A percentile compares a stretch with the other conserved stretches of the same genome.
Conservation (phyloP, 2,888 invertebrate species). For the Ochropleura plecta region DNA sequence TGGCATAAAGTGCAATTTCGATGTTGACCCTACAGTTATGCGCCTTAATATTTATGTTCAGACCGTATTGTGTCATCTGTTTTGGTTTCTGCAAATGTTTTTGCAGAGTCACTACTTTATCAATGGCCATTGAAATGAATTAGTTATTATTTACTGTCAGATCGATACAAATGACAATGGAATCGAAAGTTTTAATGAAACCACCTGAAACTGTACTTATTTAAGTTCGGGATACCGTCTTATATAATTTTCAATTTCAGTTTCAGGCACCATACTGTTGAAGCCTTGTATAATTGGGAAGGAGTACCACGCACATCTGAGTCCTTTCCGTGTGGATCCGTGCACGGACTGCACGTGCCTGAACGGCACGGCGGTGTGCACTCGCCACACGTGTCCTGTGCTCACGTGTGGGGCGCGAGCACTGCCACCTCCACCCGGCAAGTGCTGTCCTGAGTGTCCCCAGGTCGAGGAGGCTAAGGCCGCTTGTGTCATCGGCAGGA, state of each 20-base stretch:
- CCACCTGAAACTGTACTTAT: not conserved
- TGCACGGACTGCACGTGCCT: conserved; percentile 96
- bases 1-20: no score
- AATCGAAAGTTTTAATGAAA: no score
- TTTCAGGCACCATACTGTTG: conserved; percentile 80
- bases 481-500: conserved; percentile 92
- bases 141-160: no score
- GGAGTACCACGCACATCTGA: conserved; percentile 92
- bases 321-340: conserved; percentile 92
- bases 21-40: no score
- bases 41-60: no score
- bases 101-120: no score
- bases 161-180: no score
- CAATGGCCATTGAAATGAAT: no score
- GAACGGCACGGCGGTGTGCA: conserved; percentile 95
- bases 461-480: conserved; percentile 92
- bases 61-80: no score
- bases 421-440: conserved; percentile 91
- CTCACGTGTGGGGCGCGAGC: conserved; percentile 95
- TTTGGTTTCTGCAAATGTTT: no score
- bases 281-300: conserved; percentile 93
- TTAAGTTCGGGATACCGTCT: not conserved
- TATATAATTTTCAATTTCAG: conserved; percentile 55
- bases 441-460: conserved; percentile 95
- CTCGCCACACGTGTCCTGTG: conserved; percentile 96